A percentile compares a stretch with the other conserved stretches of the same genome.
Conservation (phyloP, 2,888 invertebrate species). For the Bedellia somnulentella region DNA sequence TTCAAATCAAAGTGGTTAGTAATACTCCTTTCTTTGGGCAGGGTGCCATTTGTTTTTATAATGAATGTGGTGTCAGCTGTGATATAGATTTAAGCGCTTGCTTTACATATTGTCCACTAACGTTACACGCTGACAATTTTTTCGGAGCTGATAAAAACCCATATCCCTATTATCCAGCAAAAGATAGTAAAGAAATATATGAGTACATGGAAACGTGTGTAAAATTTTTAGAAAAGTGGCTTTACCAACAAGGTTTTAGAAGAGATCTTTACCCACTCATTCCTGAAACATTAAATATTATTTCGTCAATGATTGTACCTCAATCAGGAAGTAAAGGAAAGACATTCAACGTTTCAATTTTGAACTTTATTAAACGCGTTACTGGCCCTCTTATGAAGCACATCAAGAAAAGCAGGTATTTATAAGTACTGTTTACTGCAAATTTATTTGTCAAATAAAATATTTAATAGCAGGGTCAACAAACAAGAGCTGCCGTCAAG, state of each 20-base stretch:
- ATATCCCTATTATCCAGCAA: constrained; percentile 37
- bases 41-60: constrained; percentile 29
- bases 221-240: constrained; percentile 43
- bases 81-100: constrained; percentile 37
- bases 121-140: constrained; percentile 26
- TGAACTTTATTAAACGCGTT: constrained; percentile 38
- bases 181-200: constrained; percentile 22
- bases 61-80: constrained; percentile 29
- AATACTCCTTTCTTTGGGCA: no score
- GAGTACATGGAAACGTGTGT: constrained; percentile 30
- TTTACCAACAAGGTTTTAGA: constrained; percentile 49
- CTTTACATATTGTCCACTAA: constrained; percentile 35
- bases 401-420: constrained; percentile 33
- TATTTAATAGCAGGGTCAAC: no score
- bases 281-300: constrained; percentile 42
- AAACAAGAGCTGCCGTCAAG: no score
- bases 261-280: constrained; percentile 44
- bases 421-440: constrained; percentile 8
- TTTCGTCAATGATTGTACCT: constrained; percentile 26
- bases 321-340: constrained; percentile 28
- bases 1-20: no score
- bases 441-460: no score
- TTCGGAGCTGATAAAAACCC: constrained; percentile 26
- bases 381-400: constrained; percentile 47
- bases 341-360: constrained; percentile 38